Evolutionary conservation across 2,113 vertebrate genomes (phyloP), one percentile per base, ranked within the genome.

Genomic region (Pseudopipra pipra): DNA sequence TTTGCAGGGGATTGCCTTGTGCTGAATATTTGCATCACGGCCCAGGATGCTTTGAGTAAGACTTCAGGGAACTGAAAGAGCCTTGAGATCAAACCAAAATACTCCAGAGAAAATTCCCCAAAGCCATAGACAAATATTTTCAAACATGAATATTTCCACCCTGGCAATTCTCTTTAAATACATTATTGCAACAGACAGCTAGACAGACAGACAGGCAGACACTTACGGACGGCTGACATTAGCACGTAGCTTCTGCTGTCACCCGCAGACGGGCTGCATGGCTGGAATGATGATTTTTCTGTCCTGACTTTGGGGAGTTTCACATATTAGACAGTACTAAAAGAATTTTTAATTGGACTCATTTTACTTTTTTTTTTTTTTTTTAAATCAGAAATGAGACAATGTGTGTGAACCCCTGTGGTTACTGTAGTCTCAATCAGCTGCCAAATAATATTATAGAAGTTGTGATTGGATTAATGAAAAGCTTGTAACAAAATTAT

Each of bases 401-500:
- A 97, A 95, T 96, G 54, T 28, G 4, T 35, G 5, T 8, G 74
- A 91, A 96, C 91, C 95, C 97, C 95, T 92, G 93, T 89, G 91
- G 92, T 92, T 98, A 71, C 93, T 83, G 49, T 77, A 96, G 95
- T 86, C 92, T 97, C 95, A 73, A 87, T 97, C 95, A 96, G 82
- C 93, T 91, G 96, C 96, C 97, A 97, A 97, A 97, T 92, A 97
- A 96, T 89, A 95, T 97, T 95, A 93, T 46, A 87, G 90, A 95
- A 97, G 81, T 97, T 97, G 86, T 95, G 90, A 97, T 87, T 97
- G 95, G 94, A 97, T 97, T 97, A 98, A 97, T 98, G 97, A 97
- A 98, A 98, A 97, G 74, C 96, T 96, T 97, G 92, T 97, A 97
- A 95, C 90, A 97, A 97, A 97, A 98, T 97, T 93, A 97, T 77